Evolutionary conservation across 2,797 vertebrate genomes (phyloP), one percentile per base, ranked within the genome.

Genomic region (Masticophis lateralis): DNA sequence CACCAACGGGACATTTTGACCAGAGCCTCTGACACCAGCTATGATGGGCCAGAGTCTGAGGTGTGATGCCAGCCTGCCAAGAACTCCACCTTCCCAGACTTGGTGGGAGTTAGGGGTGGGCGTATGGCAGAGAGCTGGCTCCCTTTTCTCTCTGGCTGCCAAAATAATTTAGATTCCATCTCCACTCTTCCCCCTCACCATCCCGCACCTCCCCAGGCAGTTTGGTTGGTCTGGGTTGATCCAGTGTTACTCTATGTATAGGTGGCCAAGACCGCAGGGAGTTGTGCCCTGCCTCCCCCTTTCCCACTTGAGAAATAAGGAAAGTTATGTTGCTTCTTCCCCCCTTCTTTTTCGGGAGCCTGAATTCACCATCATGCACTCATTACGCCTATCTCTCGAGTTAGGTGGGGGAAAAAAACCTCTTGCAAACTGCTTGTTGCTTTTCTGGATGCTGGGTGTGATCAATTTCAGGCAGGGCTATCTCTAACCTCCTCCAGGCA

Each of bases 21-120:
- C 51, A 74, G 94, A 92, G 95, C 89, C 93, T 96, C 92, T 94
- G 95, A 96, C 91, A 91, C 79, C 14, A 56, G 79, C 60, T 14
- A 43, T 3, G 10, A 43, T 56, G 55, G 9, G 92, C 59, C 60
- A 43, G 92, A 55, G 89, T 69, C 79, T 53, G 60, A 66, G 79
- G 74, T 18, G 89, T n/a, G 59, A 74, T 7, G 22, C 55, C 27
- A 37, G 55, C 89, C 89, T n/a, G 3, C 92, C 88, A 2, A 47
- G n/a, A 55, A 51, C 53, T 14, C 79, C 13, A 27, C 89, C 37
- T 61, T 69, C 92, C 89, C 60, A n/a, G 89, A 59, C 92, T 63
- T n/a, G 89, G 79, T 59, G 59, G 74, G 89, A 55, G 79, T 32
- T 55, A 69, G 20, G 57, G 88, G n/a, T 22, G 55, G 91, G 87